These are phyloP conservation scores for Ranitomeya variabilis DNA, from an alignment of 2,113 vertebrate species.

Conservation along the genomic window DNA sequence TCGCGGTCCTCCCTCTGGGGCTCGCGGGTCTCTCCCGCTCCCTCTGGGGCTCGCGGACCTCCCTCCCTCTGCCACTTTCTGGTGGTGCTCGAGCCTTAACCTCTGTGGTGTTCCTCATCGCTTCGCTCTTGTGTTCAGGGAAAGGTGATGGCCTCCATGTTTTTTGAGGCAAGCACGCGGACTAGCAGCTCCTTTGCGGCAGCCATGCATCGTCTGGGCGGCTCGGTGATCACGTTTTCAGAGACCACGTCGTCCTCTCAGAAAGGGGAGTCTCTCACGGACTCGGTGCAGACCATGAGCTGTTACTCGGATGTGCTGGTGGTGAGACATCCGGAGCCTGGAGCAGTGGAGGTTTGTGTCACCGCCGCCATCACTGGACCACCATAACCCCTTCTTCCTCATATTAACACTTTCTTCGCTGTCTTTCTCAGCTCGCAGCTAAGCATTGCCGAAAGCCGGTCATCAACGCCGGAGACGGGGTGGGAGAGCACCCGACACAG, in stretches of 20 bases:
- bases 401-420: background rate
- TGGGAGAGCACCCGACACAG: constrained; percentile 95
- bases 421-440: constrained; percentile 77
- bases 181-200: constrained; percentile 94
- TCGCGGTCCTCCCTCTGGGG: too few species aligned
- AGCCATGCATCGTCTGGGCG: constrained; percentile 91
- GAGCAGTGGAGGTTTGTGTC: constrained; percentile 84
- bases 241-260: constrained; percentile 92
- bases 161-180: constrained; percentile 94
- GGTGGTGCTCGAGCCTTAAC: too few species aligned
- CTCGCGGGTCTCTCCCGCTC: too few species aligned
- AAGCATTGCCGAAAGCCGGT: constrained; percentile 90
- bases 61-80: background rate
- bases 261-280: constrained; percentile 90
- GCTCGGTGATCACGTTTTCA: constrained; percentile 86
- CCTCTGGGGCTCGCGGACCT: too few species aligned
- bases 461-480: constrained; percentile 94
- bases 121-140: constrained; percentile 71
- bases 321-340: constrained; percentile 88
- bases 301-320: constrained; percentile 91
- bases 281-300: constrained; percentile 97
- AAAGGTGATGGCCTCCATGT: constrained; percentile 97
- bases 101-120: background rate
- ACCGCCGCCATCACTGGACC: too few species aligned
- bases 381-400: background rate